These are phyloP conservation scores for Anguilla japonica DNA, from an alignment of 2,113 vertebrate genomes.

Conservation along the genomic window DNA sequence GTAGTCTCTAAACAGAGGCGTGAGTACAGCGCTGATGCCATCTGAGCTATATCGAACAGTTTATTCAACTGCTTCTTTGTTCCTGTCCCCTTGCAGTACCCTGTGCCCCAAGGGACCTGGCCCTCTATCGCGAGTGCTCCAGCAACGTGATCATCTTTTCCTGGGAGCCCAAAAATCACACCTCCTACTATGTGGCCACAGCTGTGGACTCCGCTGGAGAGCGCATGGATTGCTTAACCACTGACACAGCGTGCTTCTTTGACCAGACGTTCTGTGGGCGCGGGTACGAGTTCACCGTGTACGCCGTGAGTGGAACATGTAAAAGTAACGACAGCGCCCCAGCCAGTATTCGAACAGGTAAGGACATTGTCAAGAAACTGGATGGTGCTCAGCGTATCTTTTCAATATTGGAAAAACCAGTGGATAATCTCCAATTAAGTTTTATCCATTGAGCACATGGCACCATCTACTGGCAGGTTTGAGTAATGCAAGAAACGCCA, in stretches of 20 bases:
- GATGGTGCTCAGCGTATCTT: not conserved
- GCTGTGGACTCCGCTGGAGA: conserved; percentile 45
- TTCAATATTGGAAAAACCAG: not conserved
- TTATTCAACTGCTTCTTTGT: not conserved
- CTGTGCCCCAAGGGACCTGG: conserved; percentile 60
- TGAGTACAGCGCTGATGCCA: conserved; percentile 33
- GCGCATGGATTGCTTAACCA: conserved; percentile 53
- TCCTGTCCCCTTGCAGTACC: conserved; percentile 53
- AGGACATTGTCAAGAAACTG: not conserved
- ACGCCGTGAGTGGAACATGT: conserved; percentile 52
- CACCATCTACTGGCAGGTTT: conserved; percentile 8
- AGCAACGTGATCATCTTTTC: conserved; percentile 60
- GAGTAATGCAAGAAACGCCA: not conserved
- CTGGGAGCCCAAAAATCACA: conserved; percentile 63
- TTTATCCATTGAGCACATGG: not conserved
- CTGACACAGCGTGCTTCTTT: conserved; percentile 63
- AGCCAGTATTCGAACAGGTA: conserved; percentile 47
- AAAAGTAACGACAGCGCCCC: conserved; percentile 51
- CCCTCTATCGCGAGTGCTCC: conserved; percentile 51
- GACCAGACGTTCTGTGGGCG: conserved; percentile 60
- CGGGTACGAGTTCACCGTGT: conserved; percentile 61
- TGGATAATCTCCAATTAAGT: not conserved
- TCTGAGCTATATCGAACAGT: not conserved
- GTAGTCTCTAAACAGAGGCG: not conserved
- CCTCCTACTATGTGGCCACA: conserved; percentile 61